Conservation (phyloP, 2,888 invertebrate genomes). For the Lepidonotus clava region DNA sequence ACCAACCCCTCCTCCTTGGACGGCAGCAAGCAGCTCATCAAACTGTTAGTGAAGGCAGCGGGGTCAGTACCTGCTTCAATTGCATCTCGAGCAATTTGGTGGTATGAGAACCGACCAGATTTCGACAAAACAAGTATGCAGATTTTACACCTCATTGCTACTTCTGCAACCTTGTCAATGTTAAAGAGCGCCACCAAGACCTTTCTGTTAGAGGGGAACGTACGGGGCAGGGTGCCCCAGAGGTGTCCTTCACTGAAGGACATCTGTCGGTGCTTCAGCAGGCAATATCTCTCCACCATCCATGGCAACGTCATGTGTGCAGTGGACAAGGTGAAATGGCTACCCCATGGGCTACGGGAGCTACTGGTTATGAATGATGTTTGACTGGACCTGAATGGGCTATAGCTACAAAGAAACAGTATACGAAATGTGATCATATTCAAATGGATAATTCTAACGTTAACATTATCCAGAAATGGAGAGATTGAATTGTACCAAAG, state of each 20-base stretch:
- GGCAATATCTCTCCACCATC: background rate
- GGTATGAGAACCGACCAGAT: background rate
- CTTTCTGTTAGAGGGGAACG: background rate
- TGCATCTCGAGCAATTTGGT: conserved; percentile 1
- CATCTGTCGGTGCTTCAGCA: background rate
- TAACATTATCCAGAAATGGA: too few species aligned
- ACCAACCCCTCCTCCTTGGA: background rate
- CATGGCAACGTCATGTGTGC: conserved; percentile 47
- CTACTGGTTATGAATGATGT: conserved; percentile 37
- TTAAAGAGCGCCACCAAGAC: conserved; percentile 15
- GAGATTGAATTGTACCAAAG: too few species aligned
- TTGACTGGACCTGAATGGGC: too few species aligned
- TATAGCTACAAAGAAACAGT: too few species aligned
- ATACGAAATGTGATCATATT: too few species aligned
- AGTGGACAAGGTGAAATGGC: conserved; percentile 8
- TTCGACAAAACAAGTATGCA: background rate
- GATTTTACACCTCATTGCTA: background rate
- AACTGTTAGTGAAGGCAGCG: background rate
- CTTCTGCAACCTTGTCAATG: conserved; percentile 11
- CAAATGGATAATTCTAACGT: too few species aligned
- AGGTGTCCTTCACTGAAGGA: conserved; percentile 26
- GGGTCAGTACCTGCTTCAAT: background rate
- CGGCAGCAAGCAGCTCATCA: conserved; percentile 12
- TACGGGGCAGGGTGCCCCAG: background rate
- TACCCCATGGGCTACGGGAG: conserved; percentile 1